These are phyloP conservation scores for Babyrousa celebensis DNA, from an alignment of 2,797 vertebrate species.

Conservation along the genomic window DNA sequence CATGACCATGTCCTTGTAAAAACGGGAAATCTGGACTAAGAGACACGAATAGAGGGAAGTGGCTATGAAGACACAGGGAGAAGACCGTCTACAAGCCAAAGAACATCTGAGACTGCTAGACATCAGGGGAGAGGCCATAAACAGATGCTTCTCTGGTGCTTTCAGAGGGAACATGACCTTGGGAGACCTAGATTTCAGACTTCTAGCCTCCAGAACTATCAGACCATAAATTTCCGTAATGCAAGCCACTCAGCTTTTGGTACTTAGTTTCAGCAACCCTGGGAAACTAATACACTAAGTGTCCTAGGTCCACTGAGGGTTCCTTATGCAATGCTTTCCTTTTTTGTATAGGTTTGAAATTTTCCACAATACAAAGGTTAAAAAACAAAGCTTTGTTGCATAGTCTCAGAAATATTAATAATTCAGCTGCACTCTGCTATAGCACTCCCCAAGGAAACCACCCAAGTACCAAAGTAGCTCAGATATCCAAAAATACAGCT, in stretches of 20 bases:
- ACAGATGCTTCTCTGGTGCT: neutral
- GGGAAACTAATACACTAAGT: conserved; percentile 4
- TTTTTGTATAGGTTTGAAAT: conserved; percentile 39
- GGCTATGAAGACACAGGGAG: neutral
- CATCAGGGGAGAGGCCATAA: neutral
- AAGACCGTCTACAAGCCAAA: neutral
- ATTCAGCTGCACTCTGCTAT: conserved; percentile 63
- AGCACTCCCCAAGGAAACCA: conserved; percentile 50
- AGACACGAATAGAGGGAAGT: neutral
- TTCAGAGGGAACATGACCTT: neutral
- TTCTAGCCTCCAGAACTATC: neutral
- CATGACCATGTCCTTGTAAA: neutral
- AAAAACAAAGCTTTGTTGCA: neutral
- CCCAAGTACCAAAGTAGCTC: conserved; percentile 57
- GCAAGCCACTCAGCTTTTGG: neutral
- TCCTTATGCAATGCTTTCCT: neutral
- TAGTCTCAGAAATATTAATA: conserved; percentile 73
- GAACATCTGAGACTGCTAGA: neutral
- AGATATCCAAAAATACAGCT: conserved; percentile 75
- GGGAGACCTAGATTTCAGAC: neutral
- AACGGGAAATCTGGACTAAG: conserved; percentile 13
- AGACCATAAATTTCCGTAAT: neutral
- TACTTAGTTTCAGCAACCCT: neutral
- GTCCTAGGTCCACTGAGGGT: neutral
- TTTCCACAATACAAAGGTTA: conserved; percentile 37